Evolutionary conservation across 2,797 vertebrate species (phyloP), one percentile per base, ranked within the genome.

Genomic region (Melanotaenia maccullochi): DNA sequence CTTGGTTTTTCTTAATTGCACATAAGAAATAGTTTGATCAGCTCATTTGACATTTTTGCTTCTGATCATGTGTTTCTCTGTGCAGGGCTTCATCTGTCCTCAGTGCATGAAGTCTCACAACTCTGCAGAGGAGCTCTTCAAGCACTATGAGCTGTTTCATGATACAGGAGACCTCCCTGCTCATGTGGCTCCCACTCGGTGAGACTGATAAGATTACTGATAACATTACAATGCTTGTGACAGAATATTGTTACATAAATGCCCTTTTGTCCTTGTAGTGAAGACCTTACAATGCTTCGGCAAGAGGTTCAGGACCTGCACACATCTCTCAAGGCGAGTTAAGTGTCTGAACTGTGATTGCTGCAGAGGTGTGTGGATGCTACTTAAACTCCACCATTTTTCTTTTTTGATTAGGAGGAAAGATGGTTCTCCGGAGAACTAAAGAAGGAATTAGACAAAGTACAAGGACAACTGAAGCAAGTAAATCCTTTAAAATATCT

Each of bases 61-160:
- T 58, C 5, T 78, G 9, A 78, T 71, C 32, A 7, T 61, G 42
- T 77, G 1, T 49, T 61, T 79, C 44, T 86, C 60, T 83, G 28
- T 75, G 33, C 85, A 99, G 98, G 98, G 98, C 62, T 99, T 99
- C 91, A 99, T 99, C 92, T 99, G 98, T 94, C 98, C 98, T 63
- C 96, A 98, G 83, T 99, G 98, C 91, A 99, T 99, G 98, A 99
- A 99, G 89, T 97, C 98, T 67, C 97, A 99, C 91, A 97, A 95
- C 93, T 97, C 98, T 74, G 97, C 98, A 5, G 98, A 99, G 87
- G 98, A 99, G 82, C 95, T 99, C 68, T 99, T 97, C 90, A 97
- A 98, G 85, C 98, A 99, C 92, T 99, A 99, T 79, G 95, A 99
- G 90, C 94, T 96, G 61, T 97, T 96, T 91, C 98, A 99, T 62